Percentiles rank a stretch among this genome's conserved stretches.
phyloP scores from a whole-genome alignment of 2,113 vertebrate species.

The Cyanocitta stelleri region DNA sequence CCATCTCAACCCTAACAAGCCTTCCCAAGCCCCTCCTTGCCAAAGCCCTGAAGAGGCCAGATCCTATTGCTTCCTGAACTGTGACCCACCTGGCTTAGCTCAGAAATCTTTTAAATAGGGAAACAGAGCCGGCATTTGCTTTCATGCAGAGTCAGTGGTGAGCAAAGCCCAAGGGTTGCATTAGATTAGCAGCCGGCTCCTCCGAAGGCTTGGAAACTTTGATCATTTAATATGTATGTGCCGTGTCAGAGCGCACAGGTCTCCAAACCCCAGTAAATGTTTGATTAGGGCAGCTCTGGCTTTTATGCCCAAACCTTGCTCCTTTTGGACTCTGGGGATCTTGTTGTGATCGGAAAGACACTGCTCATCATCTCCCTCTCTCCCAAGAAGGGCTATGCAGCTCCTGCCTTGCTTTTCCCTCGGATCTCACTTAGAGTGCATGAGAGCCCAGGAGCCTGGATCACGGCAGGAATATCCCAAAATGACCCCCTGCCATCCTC shows the following conservation, averaged over 20 bases:
- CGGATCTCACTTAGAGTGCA: accelerated
- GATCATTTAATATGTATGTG: background rate
- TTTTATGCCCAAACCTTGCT: background rate
- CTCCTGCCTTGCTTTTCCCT: background rate
- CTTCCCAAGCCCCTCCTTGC: background rate
- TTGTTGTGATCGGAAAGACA: background rate
- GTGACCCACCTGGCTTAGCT: background rate
- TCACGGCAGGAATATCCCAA: background rate
- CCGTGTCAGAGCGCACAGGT: background rate
- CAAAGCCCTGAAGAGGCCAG: background rate
- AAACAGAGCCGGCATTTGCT: constrained; percentile 6
- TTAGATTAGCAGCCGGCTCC: background rate
- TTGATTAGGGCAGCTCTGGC: background rate
- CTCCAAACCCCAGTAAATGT: constrained; percentile 22
- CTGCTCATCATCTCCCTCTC: background rate
- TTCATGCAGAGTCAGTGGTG: background rate
- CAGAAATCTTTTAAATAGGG: constrained; percentile 13
- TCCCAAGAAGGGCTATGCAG: background rate
- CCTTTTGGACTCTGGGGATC: background rate
- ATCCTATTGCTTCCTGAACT: background rate
- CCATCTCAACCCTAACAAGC: background rate
- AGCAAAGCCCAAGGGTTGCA: constrained; percentile 41
- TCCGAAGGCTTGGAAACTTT: background rate
- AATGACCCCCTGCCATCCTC: background rate
- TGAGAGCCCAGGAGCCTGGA: background rate